These are phyloP conservation scores for Zoanthus gigantus DNA, from an alignment of 92 coral and sea anemone species.

Conservation along the genomic window DNA sequence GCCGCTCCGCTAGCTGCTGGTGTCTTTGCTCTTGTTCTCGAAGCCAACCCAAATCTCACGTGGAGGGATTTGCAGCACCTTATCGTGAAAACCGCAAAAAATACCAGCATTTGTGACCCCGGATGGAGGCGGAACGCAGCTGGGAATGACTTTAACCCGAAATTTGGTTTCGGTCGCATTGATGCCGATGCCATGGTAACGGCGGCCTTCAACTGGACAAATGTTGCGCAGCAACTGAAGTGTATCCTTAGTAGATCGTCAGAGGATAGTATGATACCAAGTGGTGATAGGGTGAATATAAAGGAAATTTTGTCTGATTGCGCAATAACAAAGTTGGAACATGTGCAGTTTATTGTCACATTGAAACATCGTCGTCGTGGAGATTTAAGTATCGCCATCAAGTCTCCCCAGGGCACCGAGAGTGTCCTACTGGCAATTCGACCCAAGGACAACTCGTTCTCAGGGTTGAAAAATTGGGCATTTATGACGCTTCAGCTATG, in stretches of 20 bases:
- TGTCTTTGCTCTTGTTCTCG: slow-evolving; percentile 72
- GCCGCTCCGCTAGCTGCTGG: slow-evolving; percentile 87
- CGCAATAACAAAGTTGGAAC: slow-evolving; percentile 70
- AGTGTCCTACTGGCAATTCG: slow-evolving; percentile 64
- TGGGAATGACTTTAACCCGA: slow-evolving; percentile 61
- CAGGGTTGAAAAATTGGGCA: slow-evolving; percentile 75
- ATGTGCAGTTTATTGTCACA: slow-evolving; percentile 65
- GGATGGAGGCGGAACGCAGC: slow-evolving; percentile 80
- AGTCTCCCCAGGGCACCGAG: slow-evolving; percentile 68
- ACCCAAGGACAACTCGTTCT: slow-evolving; percentile 61
- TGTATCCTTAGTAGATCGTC: slow-evolving; percentile 39
- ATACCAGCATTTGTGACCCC: slow-evolving; percentile 53
- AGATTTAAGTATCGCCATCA: slow-evolving; percentile 62
- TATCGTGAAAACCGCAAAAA: slow-evolving; percentile 65
- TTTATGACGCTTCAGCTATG: slow-evolving; percentile 78
- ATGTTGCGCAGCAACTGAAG: slow-evolving; percentile 69
- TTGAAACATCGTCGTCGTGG: slow-evolving; percentile 79
- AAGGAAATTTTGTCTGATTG: slow-evolving; percentile 12
- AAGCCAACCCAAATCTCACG: slow-evolving; percentile 80
- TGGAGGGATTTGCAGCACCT: slow-evolving; percentile 86
- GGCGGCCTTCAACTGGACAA: slow-evolving; percentile 75
- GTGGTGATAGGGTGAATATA: slow-evolving; percentile 29
- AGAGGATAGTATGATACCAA: slow-evolving; percentile 35
- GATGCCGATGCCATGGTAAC: slow-evolving; percentile 70
- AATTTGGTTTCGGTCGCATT: slow-evolving; percentile 81